Percentiles rank a stretch among this genome's conserved stretches.
Evolutionary conservation across 2,888 invertebrate genomes (phyloP).

Genomic region (Eupeodes luniger): DNA sequence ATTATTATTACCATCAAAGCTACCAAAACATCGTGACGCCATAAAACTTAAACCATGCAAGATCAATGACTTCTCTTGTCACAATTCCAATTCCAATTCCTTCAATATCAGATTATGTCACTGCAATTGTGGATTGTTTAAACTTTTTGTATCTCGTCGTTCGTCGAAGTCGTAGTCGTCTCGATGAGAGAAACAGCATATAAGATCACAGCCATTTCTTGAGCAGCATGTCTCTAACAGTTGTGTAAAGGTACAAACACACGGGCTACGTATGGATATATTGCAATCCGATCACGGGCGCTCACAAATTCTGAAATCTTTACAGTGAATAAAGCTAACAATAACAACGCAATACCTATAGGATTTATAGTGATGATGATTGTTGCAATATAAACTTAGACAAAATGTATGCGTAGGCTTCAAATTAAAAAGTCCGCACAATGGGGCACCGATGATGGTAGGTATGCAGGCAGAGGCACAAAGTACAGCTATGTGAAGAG

Average conservation of each 20-base stretch:
- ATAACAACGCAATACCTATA: not conserved
- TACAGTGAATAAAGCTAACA: not conserved
- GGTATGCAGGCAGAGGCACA: not conserved
- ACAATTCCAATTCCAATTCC: slow-evolving; percentile 58
- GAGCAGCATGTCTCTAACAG: slow-evolving; percentile 8
- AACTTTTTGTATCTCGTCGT: slow-evolving; percentile 4
- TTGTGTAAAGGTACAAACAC: not conserved
- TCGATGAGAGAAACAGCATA: slow-evolving; percentile 25
- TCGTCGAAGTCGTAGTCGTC: not conserved
- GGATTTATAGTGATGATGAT: not conserved
- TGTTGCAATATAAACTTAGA: not conserved
- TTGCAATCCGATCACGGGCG: slow-evolving; percentile 35
- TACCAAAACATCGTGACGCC: slow-evolving; percentile 23
- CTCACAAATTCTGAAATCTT: not conserved
- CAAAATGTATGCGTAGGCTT: slow-evolving; percentile 48
- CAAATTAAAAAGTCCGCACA: slow-evolving; percentile 18
- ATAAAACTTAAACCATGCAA: slow-evolving; percentile 31
- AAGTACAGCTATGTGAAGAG: not conserved
- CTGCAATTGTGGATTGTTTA: slow-evolving; percentile 45
- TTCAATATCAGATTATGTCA: slow-evolving; percentile 52
- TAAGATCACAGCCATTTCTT: slow-evolving; percentile 23
- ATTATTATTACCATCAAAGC: not conserved
- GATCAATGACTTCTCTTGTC: slow-evolving; percentile 66
- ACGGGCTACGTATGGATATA: not conserved
- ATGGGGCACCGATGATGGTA: slow-evolving; percentile 29